These are phyloP conservation scores for Oligia latruncula DNA, from an alignment of 2,888 invertebrate genomes.

Conservation along the genomic window DNA sequence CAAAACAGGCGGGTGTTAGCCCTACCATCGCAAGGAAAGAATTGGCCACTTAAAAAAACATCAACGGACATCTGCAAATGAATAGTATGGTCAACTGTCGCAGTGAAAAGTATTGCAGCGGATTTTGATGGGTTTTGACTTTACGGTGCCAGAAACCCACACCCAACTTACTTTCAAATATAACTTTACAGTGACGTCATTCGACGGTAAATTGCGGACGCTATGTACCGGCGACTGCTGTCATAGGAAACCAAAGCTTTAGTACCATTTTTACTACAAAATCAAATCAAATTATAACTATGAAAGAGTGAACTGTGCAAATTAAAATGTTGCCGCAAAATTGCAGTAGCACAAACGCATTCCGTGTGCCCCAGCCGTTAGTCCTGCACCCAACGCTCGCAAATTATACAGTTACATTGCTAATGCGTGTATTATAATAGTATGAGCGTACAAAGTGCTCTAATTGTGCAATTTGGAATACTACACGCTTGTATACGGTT, in stretches of 20 bases:
- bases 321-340: not conserved
- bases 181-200: too few species aligned
- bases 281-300: not conserved
- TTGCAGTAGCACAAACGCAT: not conserved
- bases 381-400: slow-evolving; percentile 4
- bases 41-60: not conserved
- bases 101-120: too few species aligned
- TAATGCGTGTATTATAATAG: slow-evolving; percentile 53
- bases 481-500: slow-evolving; percentile 17
- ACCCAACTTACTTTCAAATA: too few species aligned
- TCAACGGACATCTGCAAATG: not conserved
- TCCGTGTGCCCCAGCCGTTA: slow-evolving; percentile 31
- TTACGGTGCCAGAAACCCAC: too few species aligned
- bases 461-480: slow-evolving; percentile 44
- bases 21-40: too few species aligned
- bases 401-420: slow-evolving; percentile 48
- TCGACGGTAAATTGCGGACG: too few species aligned
- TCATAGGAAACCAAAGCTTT: too few species aligned
- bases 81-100: not conserved
- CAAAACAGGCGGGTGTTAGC: too few species aligned
- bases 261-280: not conserved
- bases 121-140: too few species aligned
- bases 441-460: slow-evolving; percentile 38
- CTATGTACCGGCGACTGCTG: too few species aligned
- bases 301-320: not conserved